These are phyloP conservation scores for Bubo scandiacus DNA, from an alignment of 2,113 vertebrate genomes.

Conservation along the genomic window DNA sequence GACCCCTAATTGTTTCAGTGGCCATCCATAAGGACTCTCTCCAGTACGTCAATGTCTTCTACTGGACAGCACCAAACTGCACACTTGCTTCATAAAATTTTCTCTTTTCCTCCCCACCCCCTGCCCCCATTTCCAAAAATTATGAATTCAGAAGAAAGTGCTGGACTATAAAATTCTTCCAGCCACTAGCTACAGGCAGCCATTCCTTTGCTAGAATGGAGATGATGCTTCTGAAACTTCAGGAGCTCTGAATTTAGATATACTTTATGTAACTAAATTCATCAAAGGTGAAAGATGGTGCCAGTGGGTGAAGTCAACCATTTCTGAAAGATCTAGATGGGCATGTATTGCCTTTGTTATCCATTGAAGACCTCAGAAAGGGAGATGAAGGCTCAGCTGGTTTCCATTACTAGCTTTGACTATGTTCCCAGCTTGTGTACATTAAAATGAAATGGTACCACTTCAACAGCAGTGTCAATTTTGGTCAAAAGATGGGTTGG, in stretches of 20 bases:
- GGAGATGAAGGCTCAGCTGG: background rate
- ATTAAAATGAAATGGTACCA: background rate
- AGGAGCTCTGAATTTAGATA: background rate
- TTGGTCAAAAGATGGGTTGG: background rate
- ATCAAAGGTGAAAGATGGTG: background rate
- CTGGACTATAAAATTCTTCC: background rate
- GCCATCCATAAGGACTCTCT: background rate
- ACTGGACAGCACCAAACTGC: background rate
- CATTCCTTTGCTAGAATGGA: background rate
- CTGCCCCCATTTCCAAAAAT: background rate
- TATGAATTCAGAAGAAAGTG: background rate
- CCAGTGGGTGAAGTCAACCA: background rate
- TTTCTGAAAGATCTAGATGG: background rate
- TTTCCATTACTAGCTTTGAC: background rate
- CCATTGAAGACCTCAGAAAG: background rate
- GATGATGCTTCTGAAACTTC: background rate
- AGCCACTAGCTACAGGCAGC: background rate
- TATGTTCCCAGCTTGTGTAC: background rate
- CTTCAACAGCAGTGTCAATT: background rate
- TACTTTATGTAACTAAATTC: background rate
- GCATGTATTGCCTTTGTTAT: background rate
- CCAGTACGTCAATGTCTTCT: background rate
- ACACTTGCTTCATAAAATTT: background rate
- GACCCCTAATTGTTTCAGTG: background rate
- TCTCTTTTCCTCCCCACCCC: rapidly evolving